These are phyloP conservation scores for Pharmacophagus antenor DNA, from an alignment of 2,888 invertebrate species.

Conservation along the genomic window DNA sequence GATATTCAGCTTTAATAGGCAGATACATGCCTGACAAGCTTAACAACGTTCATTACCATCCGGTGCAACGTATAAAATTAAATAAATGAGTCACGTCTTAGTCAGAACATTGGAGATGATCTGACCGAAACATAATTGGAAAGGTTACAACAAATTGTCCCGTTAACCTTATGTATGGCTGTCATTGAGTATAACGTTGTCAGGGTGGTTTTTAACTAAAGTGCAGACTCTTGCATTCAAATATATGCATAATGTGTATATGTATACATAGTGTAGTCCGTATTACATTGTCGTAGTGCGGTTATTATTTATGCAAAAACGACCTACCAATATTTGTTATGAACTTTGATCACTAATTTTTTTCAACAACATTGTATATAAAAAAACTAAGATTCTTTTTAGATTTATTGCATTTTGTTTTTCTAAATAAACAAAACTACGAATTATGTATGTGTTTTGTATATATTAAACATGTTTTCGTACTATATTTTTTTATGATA, in stretches of 20 bases:
- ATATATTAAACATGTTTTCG: no score
- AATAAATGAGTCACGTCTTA: slow-evolving; percentile 19
- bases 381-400: no score
- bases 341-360: no score
- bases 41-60: slow-evolving; percentile 10
- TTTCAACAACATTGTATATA: no score
- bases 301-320: background rate
- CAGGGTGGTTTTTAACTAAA: background rate
- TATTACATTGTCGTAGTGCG: background rate
- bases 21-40: slow-evolving; percentile 15
- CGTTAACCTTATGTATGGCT: slow-evolving; percentile 36
- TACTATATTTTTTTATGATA: background rate
- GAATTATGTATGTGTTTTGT: no score
- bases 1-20: slow-evolving; percentile 2
- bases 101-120: slow-evolving; percentile 11
- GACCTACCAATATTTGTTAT: no score
- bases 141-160: slow-evolving; percentile 41
- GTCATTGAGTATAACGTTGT: background rate
- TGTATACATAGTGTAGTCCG: no score
- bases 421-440: no score
- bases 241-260: background rate
- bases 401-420: no score
- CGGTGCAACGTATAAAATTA: slow-evolving; percentile 6
- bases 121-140: slow-evolving; percentile 37
- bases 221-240: background rate